Evolutionary conservation across 1,140 invertebrate species (phyloP).

Genomic region (Oedothorax gibbosus): DNA sequence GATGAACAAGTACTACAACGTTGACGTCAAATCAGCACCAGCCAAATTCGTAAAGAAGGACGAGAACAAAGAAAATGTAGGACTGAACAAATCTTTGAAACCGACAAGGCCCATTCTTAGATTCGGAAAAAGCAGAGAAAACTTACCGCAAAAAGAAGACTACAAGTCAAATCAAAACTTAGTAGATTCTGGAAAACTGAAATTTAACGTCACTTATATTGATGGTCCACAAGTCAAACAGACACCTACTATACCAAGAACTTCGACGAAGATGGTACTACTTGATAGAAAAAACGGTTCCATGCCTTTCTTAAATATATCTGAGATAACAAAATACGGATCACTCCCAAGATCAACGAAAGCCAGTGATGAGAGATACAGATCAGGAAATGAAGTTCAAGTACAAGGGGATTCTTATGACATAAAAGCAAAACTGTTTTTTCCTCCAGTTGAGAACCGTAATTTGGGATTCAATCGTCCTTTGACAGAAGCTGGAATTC

Average conservation of each 20-base stretch:
- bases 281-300: slow-evolving; percentile 48
- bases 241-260: slow-evolving; percentile 23
- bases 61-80: slow-evolving; percentile 44
- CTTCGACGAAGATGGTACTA: slow-evolving; percentile 33
- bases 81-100: neutral
- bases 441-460: neutral
- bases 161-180: neutral
- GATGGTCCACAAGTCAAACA: slow-evolving; percentile 30
- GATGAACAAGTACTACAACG: slow-evolving; percentile 41
- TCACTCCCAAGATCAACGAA: slow-evolving; percentile 28
- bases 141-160: slow-evolving; percentile 8
- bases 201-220: slow-evolving; percentile 2
- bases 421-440: neutral
- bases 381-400: neutral
- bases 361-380: neutral
- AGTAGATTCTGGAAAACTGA: neutral
- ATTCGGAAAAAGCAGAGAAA: slow-evolving; percentile 28
- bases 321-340: slow-evolving; percentile 27
- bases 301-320: slow-evolving; percentile 37
- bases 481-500: neutral
- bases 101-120: slow-evolving; percentile 24
- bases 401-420: neutral
- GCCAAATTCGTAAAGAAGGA: neutral
- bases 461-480: neutral
- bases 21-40: slow-evolving; percentile 34